phyloP scores from a whole-genome alignment of 2,888 invertebrate genomes.

The Cephalotes varians region DNA sequence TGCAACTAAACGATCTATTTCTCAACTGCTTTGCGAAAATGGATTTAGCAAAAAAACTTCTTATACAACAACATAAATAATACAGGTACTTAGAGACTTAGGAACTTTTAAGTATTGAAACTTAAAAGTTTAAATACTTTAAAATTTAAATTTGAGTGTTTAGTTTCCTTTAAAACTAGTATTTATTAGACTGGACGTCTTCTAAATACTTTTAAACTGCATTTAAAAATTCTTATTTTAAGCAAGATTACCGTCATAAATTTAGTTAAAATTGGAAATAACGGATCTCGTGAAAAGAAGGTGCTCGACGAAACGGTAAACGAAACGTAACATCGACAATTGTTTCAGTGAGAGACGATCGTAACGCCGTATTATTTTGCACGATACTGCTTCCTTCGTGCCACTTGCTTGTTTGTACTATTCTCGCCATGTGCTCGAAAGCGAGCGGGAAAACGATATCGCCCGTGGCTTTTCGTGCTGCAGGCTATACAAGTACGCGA shows the following conservation, averaged over 20 bases:
- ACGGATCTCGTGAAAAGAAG: background rate
- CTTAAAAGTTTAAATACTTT: background rate
- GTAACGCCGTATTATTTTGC: constrained; percentile 16
- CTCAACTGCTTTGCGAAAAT: background rate
- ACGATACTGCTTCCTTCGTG: constrained; percentile 26
- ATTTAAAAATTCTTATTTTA: background rate
- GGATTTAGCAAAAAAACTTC: background rate
- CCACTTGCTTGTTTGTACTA: constrained; percentile 28
- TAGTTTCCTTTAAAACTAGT: background rate
- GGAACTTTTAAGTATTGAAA: background rate
- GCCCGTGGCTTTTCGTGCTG: constrained; percentile 21
- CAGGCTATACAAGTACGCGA: constrained; percentile 1
- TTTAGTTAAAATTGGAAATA: background rate
- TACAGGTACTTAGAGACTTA: background rate
- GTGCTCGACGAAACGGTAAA: background rate
- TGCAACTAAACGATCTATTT: constrained; percentile 34
- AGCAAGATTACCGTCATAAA: background rate
- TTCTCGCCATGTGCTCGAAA: constrained; percentile 30
- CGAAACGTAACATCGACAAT: background rate
- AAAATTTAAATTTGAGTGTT: background rate
- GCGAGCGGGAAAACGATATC: constrained; percentile 21
- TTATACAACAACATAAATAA: background rate
- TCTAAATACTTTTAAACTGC: background rate
- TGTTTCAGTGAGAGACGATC: background rate
- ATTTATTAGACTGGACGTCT: background rate